Base-by-base conservation (phyloP, 2,797 vertebrate species). In the Muscicapa comitata region DNA sequence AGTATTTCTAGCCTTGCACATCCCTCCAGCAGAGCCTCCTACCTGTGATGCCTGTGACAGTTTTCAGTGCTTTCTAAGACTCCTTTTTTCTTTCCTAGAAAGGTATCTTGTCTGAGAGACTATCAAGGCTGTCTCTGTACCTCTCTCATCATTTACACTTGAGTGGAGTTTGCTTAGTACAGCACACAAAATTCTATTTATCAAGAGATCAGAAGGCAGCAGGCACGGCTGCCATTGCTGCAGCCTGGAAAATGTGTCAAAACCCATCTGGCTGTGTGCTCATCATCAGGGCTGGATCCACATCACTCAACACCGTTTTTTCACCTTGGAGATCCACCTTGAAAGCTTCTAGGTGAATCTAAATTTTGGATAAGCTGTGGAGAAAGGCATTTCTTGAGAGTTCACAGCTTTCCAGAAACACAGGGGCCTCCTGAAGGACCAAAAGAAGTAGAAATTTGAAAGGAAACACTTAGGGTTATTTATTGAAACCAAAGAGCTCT, bases 381-480 rank as follows among this genome's bases (percentile, higher is more conserved):
- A 92, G 86, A 82, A 94, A 72, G 61, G 57, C 77, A 89, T 25
- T 73, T 79, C 63, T 63, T 86, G 84, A 93, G 95, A 90, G 91
- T 90, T 97, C 94, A 82, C 8, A 51, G 70, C 62, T 85, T 54
- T 59, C 85, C 73, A 62, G n/a, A 86, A 90, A 55, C 86, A 94
- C 18, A 8, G 2, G 54, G 67, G 73, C 78, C 65, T 94, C 82
- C 80, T 90, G 85, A 90, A 88, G 81, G 50, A 84, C 70, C 63
- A 43, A 33, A 83, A 73, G 61, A 54, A 58, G 47, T 33, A 48
- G 37, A 89, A 94, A 93, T 57, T 72, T 82, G 78, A 90, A 96
- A 96, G 92, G 71, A 92, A 95, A 68, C 75, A 59, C 80, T 96
- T 76, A 33, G 42, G 15, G 63, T 80, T 95, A 81, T 93, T 95